These are phyloP conservation scores for Lytechinus variegatus DNA, from an alignment of 35 echinoderm and acorn worm genomes.

Conservation along the genomic window DNA sequence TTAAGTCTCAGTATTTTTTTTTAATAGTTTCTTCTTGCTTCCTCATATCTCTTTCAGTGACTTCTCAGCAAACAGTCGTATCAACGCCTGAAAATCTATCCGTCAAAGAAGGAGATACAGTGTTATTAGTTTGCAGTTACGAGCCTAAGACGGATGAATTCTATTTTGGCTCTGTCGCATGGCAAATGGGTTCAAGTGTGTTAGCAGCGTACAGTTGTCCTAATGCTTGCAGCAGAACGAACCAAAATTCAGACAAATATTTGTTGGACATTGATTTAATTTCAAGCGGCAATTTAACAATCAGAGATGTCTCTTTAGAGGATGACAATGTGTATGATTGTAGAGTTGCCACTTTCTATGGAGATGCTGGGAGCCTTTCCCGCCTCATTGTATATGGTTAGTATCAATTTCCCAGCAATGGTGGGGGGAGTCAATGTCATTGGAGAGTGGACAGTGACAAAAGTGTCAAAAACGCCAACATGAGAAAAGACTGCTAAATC, in stretches of 20 bases:
- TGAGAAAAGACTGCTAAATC: too few species aligned
- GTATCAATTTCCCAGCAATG: background rate
- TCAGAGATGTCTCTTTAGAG: background rate
- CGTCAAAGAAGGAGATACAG: background rate
- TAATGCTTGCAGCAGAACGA: background rate
- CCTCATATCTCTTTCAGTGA: too few species aligned
- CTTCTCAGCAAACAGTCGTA: background rate
- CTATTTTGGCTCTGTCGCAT: background rate
- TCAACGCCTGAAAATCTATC: background rate
- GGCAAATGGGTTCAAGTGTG: background rate
- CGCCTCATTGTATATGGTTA: slow-evolving; percentile 22
- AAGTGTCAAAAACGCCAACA: too few species aligned
- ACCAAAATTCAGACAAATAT: background rate
- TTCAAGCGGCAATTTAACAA: background rate
- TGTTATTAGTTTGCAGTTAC: background rate
- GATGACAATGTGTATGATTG: background rate
- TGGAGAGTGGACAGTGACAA: too few species aligned
- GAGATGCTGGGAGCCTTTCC: background rate
- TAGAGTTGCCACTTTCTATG: background rate
- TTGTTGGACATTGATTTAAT: background rate
- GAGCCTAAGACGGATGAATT: background rate
- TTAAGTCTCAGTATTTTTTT: too few species aligned
- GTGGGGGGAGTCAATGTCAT: too few species aligned
- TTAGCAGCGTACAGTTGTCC: background rate
- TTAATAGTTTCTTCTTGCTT: too few species aligned